phyloP scores from a whole-genome alignment of 1,140 invertebrate genomes.

The Philaenus spumarius region DNA sequence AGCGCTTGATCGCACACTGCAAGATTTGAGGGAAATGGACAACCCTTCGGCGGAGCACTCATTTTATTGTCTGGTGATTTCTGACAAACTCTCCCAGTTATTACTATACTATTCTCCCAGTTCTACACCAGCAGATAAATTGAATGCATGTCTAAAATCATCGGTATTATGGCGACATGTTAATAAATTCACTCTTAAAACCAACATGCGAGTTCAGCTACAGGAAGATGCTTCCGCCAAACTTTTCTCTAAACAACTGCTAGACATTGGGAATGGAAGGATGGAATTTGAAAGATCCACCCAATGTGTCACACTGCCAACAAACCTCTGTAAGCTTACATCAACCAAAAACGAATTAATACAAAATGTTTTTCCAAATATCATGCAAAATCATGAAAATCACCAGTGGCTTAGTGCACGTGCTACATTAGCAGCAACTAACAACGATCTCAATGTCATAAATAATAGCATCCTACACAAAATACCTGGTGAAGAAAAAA shows the following conservation, averaged over 20 bases:
- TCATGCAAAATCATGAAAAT: neutral
- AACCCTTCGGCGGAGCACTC: too few relatives aligned
- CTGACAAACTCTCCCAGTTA: constrained; percentile 29
- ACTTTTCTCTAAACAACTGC: constrained; percentile 32
- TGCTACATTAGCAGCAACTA: constrained; percentile 35
- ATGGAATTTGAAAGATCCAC: too few relatives aligned
- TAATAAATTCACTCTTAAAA: constrained; percentile 33
- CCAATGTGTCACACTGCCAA: neutral
- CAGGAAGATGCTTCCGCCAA: constrained; percentile 30
- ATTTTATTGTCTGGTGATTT: too few relatives aligned
- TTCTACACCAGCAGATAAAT: constrained; percentile 39
- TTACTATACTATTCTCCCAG: constrained; percentile 29
- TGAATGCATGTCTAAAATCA: constrained; percentile 41
- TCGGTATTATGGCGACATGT: constrained; percentile 38
- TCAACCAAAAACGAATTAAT: constrained; percentile 1
- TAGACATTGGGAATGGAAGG: constrained; percentile 1
- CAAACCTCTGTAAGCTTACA: neutral
- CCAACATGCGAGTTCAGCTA: constrained; percentile 35
- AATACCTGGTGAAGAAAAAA: constrained; percentile 22
- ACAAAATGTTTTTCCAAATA: neutral
- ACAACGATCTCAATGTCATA: constrained; percentile 36
- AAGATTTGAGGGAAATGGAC: constrained; percentile 29
- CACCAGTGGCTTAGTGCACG: constrained; percentile 26
- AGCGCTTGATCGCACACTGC: constrained; percentile 33
- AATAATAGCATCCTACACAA: constrained; percentile 26